These are phyloP conservation scores for Pongo abelii DNA, from an alignment of 2,113 vertebrate species.

Conservation along the genomic window DNA sequence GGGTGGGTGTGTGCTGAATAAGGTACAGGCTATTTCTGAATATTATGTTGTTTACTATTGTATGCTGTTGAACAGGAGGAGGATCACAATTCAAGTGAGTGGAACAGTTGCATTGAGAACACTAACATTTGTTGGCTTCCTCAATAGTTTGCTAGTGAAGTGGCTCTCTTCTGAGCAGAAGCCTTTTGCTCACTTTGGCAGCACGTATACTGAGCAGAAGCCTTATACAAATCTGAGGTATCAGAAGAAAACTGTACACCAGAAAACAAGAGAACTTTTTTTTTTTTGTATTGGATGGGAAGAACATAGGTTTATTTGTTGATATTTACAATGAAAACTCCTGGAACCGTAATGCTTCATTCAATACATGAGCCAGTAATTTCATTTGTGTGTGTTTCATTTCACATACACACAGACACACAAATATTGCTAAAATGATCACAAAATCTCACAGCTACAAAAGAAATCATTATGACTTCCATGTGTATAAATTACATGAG, in stretches of 20 bases:
- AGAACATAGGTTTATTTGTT: slow-evolving; percentile 31
- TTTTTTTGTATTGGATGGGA: slow-evolving; percentile 15
- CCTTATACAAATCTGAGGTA: neutral
- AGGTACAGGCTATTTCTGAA: neutral
- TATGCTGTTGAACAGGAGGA: neutral
- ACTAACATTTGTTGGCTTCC: neutral
- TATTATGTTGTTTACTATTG: slow-evolving; percentile 28
- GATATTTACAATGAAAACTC: neutral
- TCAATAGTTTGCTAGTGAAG: neutral
- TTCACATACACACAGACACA: neutral
- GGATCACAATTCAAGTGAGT: neutral
- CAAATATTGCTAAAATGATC: neutral
- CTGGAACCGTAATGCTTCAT: neutral
- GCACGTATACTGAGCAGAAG: neutral
- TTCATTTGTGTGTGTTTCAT: neutral
- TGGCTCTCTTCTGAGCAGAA: neutral
- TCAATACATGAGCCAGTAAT: neutral
- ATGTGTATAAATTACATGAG: slow-evolving; percentile 29
- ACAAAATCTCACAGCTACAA: neutral
- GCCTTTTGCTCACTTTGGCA: neutral
- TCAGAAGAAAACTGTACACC: neutral
- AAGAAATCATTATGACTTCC: neutral
- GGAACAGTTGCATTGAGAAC: neutral
- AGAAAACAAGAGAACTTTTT: neutral
- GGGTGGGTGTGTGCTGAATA: neutral